A percentile compares a stretch with the other conserved stretches of the same genome.
phyloP scores from a whole-genome alignment of 2,888 invertebrate species.

The Epirrhoe tristata region DNA sequence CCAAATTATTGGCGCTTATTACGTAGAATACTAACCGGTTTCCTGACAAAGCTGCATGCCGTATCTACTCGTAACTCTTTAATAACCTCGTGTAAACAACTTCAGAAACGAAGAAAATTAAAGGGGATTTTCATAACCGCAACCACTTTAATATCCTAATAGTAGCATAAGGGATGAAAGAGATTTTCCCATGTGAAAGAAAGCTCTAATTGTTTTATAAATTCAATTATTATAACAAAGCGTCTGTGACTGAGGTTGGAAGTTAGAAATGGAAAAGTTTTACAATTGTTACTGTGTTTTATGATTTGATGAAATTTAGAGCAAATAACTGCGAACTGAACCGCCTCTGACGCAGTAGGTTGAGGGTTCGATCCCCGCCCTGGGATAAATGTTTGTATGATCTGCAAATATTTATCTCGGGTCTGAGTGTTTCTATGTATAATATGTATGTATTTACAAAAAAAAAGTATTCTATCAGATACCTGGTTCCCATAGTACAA shows the following conservation, averaged over 20 bases:
- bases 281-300: not conserved
- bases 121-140: not conserved
- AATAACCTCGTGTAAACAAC: not conserved
- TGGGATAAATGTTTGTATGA: too few relatives aligned
- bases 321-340: conserved; percentile 1
- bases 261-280: conserved; percentile 18
- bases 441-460: too few relatives aligned
- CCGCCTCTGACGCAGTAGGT: too few relatives aligned
- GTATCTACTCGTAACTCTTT: not conserved
- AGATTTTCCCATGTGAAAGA: conserved; percentile 31
- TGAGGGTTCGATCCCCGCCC: too few relatives aligned
- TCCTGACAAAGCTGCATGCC: not conserved
- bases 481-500: too few relatives aligned
- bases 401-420: too few relatives aligned
- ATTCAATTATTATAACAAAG: conserved; percentile 43
- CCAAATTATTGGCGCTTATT: too few relatives aligned
- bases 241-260: conserved; percentile 20
- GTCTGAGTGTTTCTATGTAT: too few relatives aligned
- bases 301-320: not conserved
- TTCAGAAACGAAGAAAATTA: not conserved
- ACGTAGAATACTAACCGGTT: too few relatives aligned
- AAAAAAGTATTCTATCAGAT: too few relatives aligned
- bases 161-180: conserved; percentile 29
- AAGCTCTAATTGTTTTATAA: conserved; percentile 40
- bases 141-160: conserved; percentile 10